phyloP scores from a whole-genome alignment of 2,797 vertebrate species.

The Crocodylus rhombifer region DNA sequence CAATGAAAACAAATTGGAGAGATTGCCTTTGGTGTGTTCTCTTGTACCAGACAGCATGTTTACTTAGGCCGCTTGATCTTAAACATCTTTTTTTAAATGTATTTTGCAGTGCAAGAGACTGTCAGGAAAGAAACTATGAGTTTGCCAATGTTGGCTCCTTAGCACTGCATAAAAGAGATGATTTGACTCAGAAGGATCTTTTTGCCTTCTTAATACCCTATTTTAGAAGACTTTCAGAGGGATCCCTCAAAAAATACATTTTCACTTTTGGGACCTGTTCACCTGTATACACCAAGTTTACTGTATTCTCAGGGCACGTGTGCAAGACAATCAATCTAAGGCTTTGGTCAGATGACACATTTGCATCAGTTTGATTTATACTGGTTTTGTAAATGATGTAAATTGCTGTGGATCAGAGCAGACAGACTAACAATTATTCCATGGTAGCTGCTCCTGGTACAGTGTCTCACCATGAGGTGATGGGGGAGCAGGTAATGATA shows the following conservation, averaged over 20 bases:
- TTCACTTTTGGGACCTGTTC: not conserved
- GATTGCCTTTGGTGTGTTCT: conserved; percentile 59
- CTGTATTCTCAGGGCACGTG: not conserved
- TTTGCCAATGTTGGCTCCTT: not conserved
- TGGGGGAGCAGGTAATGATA: no score
- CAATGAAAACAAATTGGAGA: conserved; percentile 59
- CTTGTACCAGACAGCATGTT: conserved; percentile 22
- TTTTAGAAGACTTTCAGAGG: not conserved
- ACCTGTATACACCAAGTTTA: not conserved
- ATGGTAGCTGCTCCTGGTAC: no score
- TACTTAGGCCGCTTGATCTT: conserved; percentile 52
- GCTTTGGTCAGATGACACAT: no score
- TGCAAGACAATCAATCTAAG: not conserved
- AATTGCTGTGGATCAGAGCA: no score
- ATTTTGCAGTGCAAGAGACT: conserved; percentile 28
- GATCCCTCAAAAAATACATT: conserved; percentile 14
- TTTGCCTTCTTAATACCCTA: not conserved
- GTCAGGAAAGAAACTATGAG: conserved; percentile 27
- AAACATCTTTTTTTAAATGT: conserved; percentile 60
- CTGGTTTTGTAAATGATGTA: no score
- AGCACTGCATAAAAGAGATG: conserved; percentile 11
- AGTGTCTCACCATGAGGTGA: no score
- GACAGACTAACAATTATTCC: no score
- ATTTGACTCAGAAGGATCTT: not conserved
- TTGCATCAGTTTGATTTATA: no score